Evolutionary conservation across 2,797 vertebrate species (phyloP), one percentile per base, ranked within the genome.

Genomic region (Todus mexicanus): DNA sequence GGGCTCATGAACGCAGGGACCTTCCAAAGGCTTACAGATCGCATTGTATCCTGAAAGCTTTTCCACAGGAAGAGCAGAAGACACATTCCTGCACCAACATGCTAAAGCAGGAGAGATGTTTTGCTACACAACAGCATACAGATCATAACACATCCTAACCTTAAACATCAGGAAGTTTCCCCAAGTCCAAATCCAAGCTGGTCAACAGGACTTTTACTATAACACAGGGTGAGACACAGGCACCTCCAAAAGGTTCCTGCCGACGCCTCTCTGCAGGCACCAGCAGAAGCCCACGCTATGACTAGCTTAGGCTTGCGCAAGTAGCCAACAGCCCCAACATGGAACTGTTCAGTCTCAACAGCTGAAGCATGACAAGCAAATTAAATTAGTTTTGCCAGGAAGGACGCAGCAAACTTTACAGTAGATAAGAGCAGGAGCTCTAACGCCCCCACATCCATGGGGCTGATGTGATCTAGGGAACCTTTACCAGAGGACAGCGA

Each of bases 61-160:
- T 91, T 73, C 74, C 70, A 89, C 57, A 69, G 72, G 76, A 94
- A 68, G 33, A 84, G 51, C 60, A 84, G 77, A 84, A 89, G 82
- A 83, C 57, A 33, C 61, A 75, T 75, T 85, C 75, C 54, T 33
- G 57, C 72, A 77, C 35, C 65, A 57, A 35, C 10, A 7, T 0
- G 7, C 66, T 87, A 16, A 48, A 57, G 63, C 11, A 70, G 38
- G 29, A 72, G 45, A 53, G 21, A 77, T 4, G 22, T 31, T 72
- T 50, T 59, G 17, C 72, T 61, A 17, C 19, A 33, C 54, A 65
- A 37, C 2, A 1, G 35, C 21, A 74, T 9, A 43, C 15, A 71
- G 60, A 56, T 12, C 6, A 2, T n/a, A 56, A 33, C 5, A 20
- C n/a, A 50, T 13, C 53, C n/a, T 68, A n/a, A 74, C 37, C 65